Evolutionary conservation across 2,888 invertebrate genomes (phyloP).

Genomic region (Polydrusus tereticollis): DNA sequence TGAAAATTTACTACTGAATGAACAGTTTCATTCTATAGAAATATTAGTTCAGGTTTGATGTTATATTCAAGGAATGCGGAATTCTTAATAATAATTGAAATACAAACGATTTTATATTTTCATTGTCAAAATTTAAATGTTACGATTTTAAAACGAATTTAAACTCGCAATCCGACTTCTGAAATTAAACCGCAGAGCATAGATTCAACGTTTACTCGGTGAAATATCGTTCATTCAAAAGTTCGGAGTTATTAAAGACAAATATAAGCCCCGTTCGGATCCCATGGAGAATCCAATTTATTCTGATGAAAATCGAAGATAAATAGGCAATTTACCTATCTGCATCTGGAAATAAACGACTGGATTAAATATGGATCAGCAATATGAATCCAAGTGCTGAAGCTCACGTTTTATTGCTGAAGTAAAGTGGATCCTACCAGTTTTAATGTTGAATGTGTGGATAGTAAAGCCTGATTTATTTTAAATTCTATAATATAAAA

Average conservation of each 20-base stretch:
- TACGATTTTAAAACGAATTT: neutral
- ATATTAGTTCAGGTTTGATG: too few relatives aligned
- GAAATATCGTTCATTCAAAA: conserved; percentile 32
- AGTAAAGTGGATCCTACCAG: too few relatives aligned
- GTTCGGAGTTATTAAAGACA: conserved; percentile 34
- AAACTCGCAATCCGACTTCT: neutral
- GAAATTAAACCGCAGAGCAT: neutral
- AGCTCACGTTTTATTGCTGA: neutral
- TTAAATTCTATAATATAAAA: too few relatives aligned
- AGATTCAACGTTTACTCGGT: conserved; percentile 16
- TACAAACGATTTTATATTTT: too few relatives aligned
- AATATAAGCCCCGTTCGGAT: conserved; percentile 32
- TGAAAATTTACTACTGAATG: too few relatives aligned
- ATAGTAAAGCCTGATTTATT: too few relatives aligned
- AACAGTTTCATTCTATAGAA: too few relatives aligned
- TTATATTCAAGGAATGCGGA: too few relatives aligned
- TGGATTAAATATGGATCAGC: conserved; percentile 14
- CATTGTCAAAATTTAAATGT: neutral
- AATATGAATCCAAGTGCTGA: conserved; percentile 7
- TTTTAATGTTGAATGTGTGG: too few relatives aligned
- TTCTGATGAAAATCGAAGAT: conserved; percentile 29
- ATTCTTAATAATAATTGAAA: too few relatives aligned
- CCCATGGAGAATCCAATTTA: conserved; percentile 35
- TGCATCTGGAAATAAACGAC: conserved; percentile 20
- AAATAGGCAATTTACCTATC: conserved; percentile 33